These are phyloP conservation scores for Sebastes kiyomatsui DNA, from an alignment of 2,797 vertebrate species.

Conservation along the genomic window DNA sequence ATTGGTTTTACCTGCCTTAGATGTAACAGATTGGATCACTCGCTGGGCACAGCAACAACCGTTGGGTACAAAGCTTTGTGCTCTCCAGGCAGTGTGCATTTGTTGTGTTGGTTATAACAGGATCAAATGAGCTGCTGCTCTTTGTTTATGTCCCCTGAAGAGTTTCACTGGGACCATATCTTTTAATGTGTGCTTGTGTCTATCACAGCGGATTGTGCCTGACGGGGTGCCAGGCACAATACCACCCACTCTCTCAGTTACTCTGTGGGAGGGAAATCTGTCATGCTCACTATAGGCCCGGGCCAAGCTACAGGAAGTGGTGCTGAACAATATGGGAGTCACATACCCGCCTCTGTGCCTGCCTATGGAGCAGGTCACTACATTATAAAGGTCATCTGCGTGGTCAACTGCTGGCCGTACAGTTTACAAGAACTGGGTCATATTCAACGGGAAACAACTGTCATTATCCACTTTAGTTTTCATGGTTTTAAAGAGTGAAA, in stretches of 20 bases:
- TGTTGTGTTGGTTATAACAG: constrained; percentile 1
- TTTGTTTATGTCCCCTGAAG: constrained; percentile 26
- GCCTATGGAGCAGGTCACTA: not conserved
- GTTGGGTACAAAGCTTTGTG: not conserved
- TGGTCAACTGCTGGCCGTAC: constrained; percentile 20
- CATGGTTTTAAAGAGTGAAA: not conserved
- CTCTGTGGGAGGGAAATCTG: constrained; percentile 39
- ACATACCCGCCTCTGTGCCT: constrained; percentile 8
- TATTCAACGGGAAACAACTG: not conserved
- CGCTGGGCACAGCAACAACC: not conserved
- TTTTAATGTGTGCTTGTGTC: constrained; percentile 17
- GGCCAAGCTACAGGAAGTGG: constrained; percentile 42
- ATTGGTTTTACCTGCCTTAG: not conserved
- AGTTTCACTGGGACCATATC: not conserved
- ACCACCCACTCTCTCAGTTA: constrained; percentile 40
- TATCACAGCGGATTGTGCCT: constrained; percentile 17
- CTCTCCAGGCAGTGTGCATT: not conserved
- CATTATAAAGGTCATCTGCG: constrained; percentile 28
- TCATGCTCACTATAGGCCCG: constrained; percentile 22
- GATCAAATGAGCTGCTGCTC: constrained; percentile 22
- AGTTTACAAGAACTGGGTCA: constrained; percentile 11
- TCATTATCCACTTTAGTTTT: not conserved
- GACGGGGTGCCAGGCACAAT: constrained; percentile 24
- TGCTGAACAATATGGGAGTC: constrained; percentile 42
- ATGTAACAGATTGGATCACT: not conserved